phyloP scores from a whole-genome alignment of 2,888 invertebrate species.

The Abrostola triplasia region DNA sequence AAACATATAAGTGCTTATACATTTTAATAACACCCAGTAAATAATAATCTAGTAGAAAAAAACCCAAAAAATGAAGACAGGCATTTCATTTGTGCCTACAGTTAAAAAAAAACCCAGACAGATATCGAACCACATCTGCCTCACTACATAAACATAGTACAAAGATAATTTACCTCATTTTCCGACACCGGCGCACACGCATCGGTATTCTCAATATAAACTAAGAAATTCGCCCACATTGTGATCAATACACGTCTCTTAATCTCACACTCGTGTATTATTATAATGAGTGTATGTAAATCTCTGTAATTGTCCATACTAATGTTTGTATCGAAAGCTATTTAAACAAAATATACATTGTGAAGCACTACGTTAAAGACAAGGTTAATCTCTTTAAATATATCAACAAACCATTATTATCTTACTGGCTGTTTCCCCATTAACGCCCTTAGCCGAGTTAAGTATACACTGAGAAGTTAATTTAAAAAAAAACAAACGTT shows the following conservation, averaged over 20 bases:
- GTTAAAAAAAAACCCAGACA: slow-evolving; percentile 3
- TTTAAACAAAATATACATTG: neutral
- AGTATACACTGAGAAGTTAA: too few relatives aligned
- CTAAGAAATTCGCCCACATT: slow-evolving; percentile 19
- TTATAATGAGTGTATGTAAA: slow-evolving; percentile 15
- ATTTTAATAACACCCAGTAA: too few relatives aligned
- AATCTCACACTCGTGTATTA: slow-evolving; percentile 11
- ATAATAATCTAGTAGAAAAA: too few relatives aligned
- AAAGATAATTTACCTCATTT: slow-evolving; percentile 7
- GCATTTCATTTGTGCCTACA: neutral
- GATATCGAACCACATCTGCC: neutral
- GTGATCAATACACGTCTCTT: slow-evolving; percentile 23
- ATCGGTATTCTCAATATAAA: slow-evolving; percentile 27
- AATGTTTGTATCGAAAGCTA: slow-evolving; percentile 2
- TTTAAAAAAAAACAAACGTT: too few relatives aligned
- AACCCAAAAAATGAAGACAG: neutral
- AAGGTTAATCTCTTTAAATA: neutral
- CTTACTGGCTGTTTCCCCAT: neutral
- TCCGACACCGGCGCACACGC: neutral
- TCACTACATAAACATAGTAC: neutral
- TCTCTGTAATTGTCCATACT: slow-evolving; percentile 5
- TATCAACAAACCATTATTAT: neutral
- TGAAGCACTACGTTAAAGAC: neutral
- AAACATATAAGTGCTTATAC: too few relatives aligned
- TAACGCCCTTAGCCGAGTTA: too few relatives aligned